Base-by-base conservation (phyloP, 2,888 invertebrate genomes). In the Tinea semifulvella region DNA sequence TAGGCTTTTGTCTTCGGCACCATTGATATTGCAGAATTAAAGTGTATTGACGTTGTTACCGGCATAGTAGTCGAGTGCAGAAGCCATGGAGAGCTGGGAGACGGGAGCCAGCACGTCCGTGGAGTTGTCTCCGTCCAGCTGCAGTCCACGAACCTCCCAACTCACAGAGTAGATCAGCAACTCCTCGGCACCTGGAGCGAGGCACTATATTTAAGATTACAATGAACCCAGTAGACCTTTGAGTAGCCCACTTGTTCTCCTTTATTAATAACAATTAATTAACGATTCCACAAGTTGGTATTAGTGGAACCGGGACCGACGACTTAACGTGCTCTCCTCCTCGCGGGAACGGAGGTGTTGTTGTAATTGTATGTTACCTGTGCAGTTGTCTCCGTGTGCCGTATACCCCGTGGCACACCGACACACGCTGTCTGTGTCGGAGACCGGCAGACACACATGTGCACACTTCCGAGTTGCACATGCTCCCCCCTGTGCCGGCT, bases 101-200 rank as follows among this genome's bases (percentile, higher is more conserved):
- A 91, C 88, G 0, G 90, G 88, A 10, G 88, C 87, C 13, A 91
- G 64, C 0, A 88, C 84, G 50, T 79, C 68, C 11, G 67, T 69
- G 20, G 58, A 57, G 43, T 65, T 63, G 47, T 62, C 55, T 47
- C 70, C 68, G 53, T 67, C 57, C 49, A 88, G 62, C 11, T 83
- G 65, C 44, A 87, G 68, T 10, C 91, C 92, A 52, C 88, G 86
- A 48, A 94, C 79, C 65, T 92, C 91, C 83, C 90, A 91, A 60
- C 88, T 87, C 52, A 87, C 79, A 0, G 93, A 90, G 66, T 88
- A 93, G 54, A 92, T 82, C 45, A 93, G 63, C 60, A 94, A 89
- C 51, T 91, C 89, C 48, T 87, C 84, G 35, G 82, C 63, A 26
- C 87, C 87, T 84, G 56, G 49, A 50, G 52, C n/a, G n/a, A n/a